phyloP scores from a whole-genome alignment of 2,113 vertebrate species.

The Epinephelus moara region DNA sequence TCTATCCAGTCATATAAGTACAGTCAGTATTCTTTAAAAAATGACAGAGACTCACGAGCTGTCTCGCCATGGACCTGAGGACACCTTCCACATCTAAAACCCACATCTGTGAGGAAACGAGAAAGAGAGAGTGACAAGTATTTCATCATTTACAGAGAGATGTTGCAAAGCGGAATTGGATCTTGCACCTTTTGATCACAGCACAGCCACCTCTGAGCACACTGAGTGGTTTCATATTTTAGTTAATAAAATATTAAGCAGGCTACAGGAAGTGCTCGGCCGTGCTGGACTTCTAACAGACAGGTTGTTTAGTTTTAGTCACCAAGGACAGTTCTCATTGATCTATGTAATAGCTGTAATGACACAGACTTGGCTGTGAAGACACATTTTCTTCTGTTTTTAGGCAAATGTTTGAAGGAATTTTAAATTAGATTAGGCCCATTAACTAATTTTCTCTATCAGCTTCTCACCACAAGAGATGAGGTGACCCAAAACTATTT shows the following conservation, averaged over 20 bases:
- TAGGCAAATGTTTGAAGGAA: background rate
- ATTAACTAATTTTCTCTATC: background rate
- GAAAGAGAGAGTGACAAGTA: slow-evolving; percentile 20
- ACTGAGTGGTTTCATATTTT: slow-evolving; percentile 28
- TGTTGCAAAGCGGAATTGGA: slow-evolving; percentile 40
- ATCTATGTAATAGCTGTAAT: background rate
- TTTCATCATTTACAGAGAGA: slow-evolving; percentile 66
- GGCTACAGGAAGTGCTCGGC: slow-evolving; percentile 7
- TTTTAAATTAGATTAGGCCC: background rate
- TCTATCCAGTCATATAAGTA: background rate
- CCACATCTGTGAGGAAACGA: slow-evolving; percentile 59
- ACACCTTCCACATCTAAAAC: slow-evolving; percentile 63
- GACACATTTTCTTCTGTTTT: background rate
- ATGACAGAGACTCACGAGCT: slow-evolving; percentile 62
- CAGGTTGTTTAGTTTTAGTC: background rate
- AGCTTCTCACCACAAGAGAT: background rate
- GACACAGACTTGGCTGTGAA: background rate
- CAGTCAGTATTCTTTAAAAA: background rate
- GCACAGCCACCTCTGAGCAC: slow-evolving; percentile 32
- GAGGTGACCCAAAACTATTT: background rate
- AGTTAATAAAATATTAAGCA: slow-evolving; percentile 42
- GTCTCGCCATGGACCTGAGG: slow-evolving; percentile 63
- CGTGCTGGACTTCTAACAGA: slow-evolving; percentile 2
- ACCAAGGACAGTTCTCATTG: background rate
- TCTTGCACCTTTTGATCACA: slow-evolving; percentile 49